Conservation (phyloP, 2,797 vertebrate species). For the Avahi laniger region DNA sequence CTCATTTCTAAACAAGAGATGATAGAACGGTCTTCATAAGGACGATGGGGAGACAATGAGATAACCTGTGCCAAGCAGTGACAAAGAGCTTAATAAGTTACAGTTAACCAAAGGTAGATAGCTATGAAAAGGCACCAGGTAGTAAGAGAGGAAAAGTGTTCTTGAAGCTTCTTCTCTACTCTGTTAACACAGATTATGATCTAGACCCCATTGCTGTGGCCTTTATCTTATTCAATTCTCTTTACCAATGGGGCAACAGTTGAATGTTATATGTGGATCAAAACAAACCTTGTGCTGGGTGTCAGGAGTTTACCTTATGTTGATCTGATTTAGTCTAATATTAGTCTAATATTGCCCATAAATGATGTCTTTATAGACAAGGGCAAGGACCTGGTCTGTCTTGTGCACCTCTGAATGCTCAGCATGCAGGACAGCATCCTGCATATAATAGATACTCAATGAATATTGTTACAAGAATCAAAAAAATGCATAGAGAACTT, state of each 20-base stretch:
- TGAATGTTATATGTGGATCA: neutral
- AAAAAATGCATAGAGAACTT: neutral
- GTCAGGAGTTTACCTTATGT: neutral
- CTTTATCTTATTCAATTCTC: neutral
- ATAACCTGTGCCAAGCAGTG: neutral
- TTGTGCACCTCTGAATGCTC: neutral
- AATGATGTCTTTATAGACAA: neutral
- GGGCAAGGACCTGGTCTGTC: neutral
- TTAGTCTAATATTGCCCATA: neutral
- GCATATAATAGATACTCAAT: neutral
- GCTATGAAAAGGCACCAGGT: neutral
- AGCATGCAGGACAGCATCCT: neutral
- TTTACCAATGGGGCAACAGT: neutral
- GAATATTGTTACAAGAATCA: neutral
- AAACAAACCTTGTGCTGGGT: neutral
- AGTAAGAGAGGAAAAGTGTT: neutral
- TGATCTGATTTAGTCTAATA: neutral
- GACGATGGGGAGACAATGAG: neutral
- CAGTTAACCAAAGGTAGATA: neutral
- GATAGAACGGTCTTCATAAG: neutral
- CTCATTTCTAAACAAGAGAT: neutral
- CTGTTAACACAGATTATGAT: neutral
- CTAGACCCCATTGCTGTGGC: neutral
- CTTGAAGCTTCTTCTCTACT: neutral
- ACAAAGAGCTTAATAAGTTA: neutral